These are phyloP conservation scores for Bos indicus DNA, from an alignment of 2,113 vertebrate genomes.

Conservation along the genomic window DNA sequence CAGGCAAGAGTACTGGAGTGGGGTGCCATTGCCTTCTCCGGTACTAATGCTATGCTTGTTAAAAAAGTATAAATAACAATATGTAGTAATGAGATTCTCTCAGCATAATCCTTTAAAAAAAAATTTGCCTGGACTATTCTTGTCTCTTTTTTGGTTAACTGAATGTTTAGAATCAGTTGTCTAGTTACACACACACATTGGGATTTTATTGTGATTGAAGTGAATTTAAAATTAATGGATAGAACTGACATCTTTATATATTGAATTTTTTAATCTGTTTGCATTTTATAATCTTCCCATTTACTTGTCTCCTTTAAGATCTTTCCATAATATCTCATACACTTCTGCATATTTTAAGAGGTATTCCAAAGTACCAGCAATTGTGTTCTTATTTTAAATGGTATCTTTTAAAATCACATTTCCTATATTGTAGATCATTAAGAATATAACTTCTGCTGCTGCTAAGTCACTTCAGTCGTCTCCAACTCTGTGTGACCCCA, in stretches of 20 bases:
- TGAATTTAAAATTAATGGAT: background rate
- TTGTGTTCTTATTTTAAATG: background rate
- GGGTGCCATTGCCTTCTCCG: no score
- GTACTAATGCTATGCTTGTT: background rate
- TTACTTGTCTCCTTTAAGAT: background rate
- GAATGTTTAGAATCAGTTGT: background rate
- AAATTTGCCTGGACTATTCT: background rate
- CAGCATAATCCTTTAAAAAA: background rate
- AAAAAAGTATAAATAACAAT: background rate
- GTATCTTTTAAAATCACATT: background rate
- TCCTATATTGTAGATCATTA: background rate
- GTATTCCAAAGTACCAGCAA: background rate
- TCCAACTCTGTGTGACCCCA: no score
- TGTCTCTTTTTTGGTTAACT: background rate
- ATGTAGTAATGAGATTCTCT: background rate
- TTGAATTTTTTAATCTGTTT: background rate
- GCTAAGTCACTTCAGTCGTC: no score
- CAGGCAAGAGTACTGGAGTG: no score
- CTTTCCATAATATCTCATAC: background rate
- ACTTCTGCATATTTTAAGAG: background rate
- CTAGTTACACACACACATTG: background rate
- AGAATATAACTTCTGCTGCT: background rate
- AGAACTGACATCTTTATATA: background rate
- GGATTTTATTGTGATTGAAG: background rate
- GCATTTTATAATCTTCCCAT: background rate